Evolutionary conservation across 1,140 invertebrate species (phyloP), one percentile per base, ranked within the genome.

Genomic region (Papilio polytes): DNA sequence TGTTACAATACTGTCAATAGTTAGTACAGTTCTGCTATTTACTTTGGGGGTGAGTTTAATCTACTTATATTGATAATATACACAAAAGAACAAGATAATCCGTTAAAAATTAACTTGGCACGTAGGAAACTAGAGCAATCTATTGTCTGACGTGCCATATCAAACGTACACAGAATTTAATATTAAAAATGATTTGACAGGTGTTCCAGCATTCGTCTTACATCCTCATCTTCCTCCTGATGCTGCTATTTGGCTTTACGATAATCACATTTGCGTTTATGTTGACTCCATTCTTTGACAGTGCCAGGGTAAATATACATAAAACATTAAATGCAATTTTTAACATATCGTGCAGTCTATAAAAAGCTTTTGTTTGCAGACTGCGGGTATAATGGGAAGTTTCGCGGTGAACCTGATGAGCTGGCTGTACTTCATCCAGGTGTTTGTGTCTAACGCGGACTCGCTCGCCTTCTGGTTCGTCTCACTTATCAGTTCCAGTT

Each of bases 261-360:
- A 97, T 98, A 51, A 98, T 98, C 81, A 97, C 97, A 90, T 97
- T 98, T 82, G 97, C 97, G 31, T 98, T 98, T 89, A 97, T 98
- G 96, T 95, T 98, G 73, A 98, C 98, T 13, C 97, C 98, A 1
- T 98, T 98, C 92, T 98, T 98, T 90, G 97, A 98, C 84, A 98
- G 98, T 89, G 97, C 98, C 44, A 96, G 97, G 87, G 97, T n/a
- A n/a, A n/a, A n/a, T n/a, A n/a, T n/a, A 15, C 2, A 2, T 56
- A 26, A 1, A 26, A 26, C 2, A 26, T 26, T 26, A 26, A 2
- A 26, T 26, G 9, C 3, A 26, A 12, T 26, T 12, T 26, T 26
- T 63, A 3, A 2, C n/a, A 26, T 12, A 26, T 31, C 12, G 1
- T 48, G 80, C 48, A 26, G 26, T 2, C 56, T 74, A 63, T 6